phyloP scores from a whole-genome alignment of 2,888 invertebrate genomes.

The Lasioglossum zephyrum region DNA sequence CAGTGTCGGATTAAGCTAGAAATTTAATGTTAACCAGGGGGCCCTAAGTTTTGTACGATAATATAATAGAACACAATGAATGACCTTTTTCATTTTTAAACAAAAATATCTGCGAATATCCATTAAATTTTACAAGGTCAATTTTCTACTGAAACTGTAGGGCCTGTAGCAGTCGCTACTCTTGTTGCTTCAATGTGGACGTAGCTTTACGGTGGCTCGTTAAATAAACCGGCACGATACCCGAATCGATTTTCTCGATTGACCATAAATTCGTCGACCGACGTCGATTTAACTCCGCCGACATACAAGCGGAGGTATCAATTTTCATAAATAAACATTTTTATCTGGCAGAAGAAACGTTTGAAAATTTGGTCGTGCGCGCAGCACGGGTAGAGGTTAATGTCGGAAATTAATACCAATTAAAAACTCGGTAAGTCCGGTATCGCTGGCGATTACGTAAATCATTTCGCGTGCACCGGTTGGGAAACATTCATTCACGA shows the following conservation, averaged over 20 bases:
- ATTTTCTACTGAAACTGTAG: no score
- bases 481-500: constrained; percentile 10
- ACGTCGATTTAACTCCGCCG: constrained; percentile 22
- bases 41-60: no score
- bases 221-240: not conserved
- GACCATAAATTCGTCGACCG: constrained; percentile 26
- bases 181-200: not conserved
- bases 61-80: no score
- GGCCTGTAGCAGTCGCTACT: no score
- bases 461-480: constrained; percentile 5
- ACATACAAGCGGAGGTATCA: constrained; percentile 14
- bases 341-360: constrained; percentile 9
- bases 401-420: constrained; percentile 41
- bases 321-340: constrained; percentile 7
- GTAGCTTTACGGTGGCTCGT: not conserved
- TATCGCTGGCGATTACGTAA: constrained; percentile 38
- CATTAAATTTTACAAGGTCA: no score
- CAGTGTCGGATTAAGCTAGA: no score
- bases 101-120: no score
- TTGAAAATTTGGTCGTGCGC: not conserved
- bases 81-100: no score
- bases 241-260: not conserved
- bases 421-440: constrained; percentile 35
- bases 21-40: no score
- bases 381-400: not conserved